Evolutionary conservation across 1,140 invertebrate species (phyloP).

Genomic region (Pachyrhynchus sulphureomaculatus): DNA sequence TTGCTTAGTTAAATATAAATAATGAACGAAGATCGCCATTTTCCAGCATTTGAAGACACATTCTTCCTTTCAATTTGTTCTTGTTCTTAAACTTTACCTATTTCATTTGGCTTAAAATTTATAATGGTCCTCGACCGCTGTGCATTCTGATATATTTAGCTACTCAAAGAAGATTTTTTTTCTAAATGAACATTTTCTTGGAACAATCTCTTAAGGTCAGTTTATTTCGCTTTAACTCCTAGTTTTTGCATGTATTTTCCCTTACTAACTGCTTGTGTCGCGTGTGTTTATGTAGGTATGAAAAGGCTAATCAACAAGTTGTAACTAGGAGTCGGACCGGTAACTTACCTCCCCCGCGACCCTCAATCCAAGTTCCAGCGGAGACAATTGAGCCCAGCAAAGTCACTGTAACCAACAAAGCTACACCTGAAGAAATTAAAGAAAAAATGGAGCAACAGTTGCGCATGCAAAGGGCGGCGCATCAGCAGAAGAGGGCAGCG

Average conservation of each 20-base stretch:
- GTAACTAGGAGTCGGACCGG: constrained; percentile 75
- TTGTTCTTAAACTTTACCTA: too few relatives aligned
- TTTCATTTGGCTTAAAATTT: too few relatives aligned
- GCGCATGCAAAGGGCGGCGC: constrained; percentile 79
- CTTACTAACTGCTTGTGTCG: constrained; percentile 46
- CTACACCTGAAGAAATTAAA: constrained; percentile 78
- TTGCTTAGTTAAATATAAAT: too few relatives aligned
- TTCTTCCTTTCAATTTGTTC: too few relatives aligned
- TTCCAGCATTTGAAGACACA: too few relatives aligned
- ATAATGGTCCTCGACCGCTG: too few relatives aligned
- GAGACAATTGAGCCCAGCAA: constrained; percentile 30
- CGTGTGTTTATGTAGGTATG: constrained; percentile 58
- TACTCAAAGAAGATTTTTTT: too few relatives aligned
- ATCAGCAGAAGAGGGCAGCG: constrained; percentile 84
- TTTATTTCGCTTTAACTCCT: background rate
- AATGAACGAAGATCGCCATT: too few relatives aligned
- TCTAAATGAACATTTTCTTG: too few relatives aligned
- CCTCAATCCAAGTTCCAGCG: constrained; percentile 38
- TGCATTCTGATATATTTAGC: too few relatives aligned
- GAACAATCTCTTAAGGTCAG: too few relatives aligned
- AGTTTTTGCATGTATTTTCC: background rate
- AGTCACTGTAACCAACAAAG: constrained; percentile 57
- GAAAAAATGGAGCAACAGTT: constrained; percentile 90
- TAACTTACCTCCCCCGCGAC: constrained; percentile 60
- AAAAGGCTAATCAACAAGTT: constrained; percentile 66